phyloP scores from a whole-genome alignment of 1,140 invertebrate species.

The Homarus americanus region DNA sequence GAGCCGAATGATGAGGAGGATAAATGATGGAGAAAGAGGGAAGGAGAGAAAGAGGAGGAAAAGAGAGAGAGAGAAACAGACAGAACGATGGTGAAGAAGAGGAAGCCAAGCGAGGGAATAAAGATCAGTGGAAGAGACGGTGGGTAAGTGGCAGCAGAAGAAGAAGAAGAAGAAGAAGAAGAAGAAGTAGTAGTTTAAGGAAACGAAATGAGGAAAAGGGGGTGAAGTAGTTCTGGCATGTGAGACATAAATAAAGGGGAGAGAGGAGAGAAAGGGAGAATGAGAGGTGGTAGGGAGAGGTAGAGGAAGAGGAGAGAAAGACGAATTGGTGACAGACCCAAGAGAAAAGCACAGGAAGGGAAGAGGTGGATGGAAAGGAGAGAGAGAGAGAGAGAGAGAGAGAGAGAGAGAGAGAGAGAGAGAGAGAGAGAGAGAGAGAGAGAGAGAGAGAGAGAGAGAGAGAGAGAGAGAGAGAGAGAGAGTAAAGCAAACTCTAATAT shows the following conservation, averaged over 20 bases:
- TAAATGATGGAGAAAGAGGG: background rate
- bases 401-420: background rate
- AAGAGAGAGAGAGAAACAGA: background rate
- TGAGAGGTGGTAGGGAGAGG: constrained; percentile 15
- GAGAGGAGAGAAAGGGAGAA: constrained; percentile 13
- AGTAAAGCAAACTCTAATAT: no score
- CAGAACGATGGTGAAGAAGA: background rate
- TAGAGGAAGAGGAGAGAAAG: constrained; percentile 33
- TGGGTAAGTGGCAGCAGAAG: background rate
- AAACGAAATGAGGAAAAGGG: constrained; percentile 5
- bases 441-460: background rate
- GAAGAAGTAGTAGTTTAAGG: background rate
- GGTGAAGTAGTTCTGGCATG: no score
- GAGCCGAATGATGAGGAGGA: background rate
- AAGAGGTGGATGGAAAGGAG: background rate
- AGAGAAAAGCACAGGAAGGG: constrained; percentile 3
- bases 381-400: constrained; percentile 19
- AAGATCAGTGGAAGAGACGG: background rate
- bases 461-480: background rate
- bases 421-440: background rate
- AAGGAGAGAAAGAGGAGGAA: background rate
- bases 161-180: constrained; percentile 21
- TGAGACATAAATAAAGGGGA: no score
- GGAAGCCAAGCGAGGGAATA: no score
- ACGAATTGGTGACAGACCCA: background rate